Base-by-base conservation (phyloP, 2,888 invertebrate species). In the Drosophila gaucha region DNA sequence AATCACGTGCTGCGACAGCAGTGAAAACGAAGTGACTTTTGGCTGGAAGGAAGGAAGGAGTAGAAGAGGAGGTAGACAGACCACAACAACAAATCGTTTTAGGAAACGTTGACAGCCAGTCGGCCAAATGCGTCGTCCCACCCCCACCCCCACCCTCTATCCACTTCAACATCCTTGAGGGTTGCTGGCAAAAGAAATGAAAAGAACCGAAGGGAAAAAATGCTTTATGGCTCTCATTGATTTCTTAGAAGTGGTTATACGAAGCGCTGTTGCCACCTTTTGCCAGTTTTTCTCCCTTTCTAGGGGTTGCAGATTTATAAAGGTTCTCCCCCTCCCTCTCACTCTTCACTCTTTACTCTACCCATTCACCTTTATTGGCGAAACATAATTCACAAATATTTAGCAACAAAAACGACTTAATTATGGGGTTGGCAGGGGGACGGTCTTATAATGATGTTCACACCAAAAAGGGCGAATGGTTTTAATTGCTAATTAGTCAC, bases 401-500 rank as follows among this genome's bases (percentile, higher is more conserved):
- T 57, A 68, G 49, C 56, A 52, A 72, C 39, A 46, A 44, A 33
- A 44, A 20, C 12, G 36, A 9, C 47, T 47, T 33, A 18, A 35
- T 46, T 10, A 24, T 14, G 28, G 10, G 10, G 4, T n/a, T 43
- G 26, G 1, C 14, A 51, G 20, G 38, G 33, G 16, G 41, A 10
- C 26, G 20, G 28, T 22, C 51, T 46, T n/a, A 49, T 51, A 39
- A 50, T 65, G 64, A 52, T 51, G 20, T 85, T 80, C 82, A 69
- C 80, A 80, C 79, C 71, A 79, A 64, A 57, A 52, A 30, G 52
- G 55, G 44, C 57, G 55, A 65, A 49, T 47, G 31, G 28, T 51
- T 82, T 86, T 83, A 86, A 82, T 82, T 82, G 72, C 66, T 79
- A 83, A 82, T 82, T 83, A 79, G 86, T 83, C 76, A 86, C 82